Base-by-base conservation (phyloP, 2,113 vertebrate genomes). In the Archocentrus centrarchus region DNA sequence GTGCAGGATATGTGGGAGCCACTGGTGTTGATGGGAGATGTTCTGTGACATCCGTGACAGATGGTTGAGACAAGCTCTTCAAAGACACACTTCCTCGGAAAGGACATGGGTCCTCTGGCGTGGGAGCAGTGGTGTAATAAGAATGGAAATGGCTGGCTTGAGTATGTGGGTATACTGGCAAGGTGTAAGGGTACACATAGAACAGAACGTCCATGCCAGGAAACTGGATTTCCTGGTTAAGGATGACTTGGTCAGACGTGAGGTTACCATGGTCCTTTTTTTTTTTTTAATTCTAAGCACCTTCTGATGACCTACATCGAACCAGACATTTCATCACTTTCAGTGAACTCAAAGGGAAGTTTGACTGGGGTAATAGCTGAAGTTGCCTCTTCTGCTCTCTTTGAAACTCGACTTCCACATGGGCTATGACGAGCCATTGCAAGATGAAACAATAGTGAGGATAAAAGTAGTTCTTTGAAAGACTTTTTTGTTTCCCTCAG, bases 361-460 rank as follows among this genome's bases (percentile, higher is more conserved):
- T 80, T 55, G 17, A 79, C 20, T 64, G n/a, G 50, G 70, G 73
- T 30, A 76, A 83, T 73, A 47, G 82, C 11, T 86, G 55, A 86
- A 39, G 61, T 32, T 20, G 27, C 2, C 4, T 81, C 24, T 77
- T 75, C 62, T 35, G 14, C 64, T 58, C 59, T 73, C 87, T 91
- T 91, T 88, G 84, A 91, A 93, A 92, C 50, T 61, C 57, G 60
- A 80, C 82, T 88, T 57, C 66, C 63, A 85, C 75, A 66, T 73
- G 55, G 73, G 24, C 66, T 53, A 83, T 84, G 85, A 80, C 22
- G 83, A 88, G 84, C 84, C 62, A 86, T 84, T 83, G 83, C 77
- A 86, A 90, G 94, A 94, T 94, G 92, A 95, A 94, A 94, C 94
- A 95, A 92, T 89, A 63, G 37, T 57, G 81, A 86, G 89, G 91